phyloP scores from a whole-genome alignment of 1,140 invertebrate species.

The Ladona fulva region DNA sequence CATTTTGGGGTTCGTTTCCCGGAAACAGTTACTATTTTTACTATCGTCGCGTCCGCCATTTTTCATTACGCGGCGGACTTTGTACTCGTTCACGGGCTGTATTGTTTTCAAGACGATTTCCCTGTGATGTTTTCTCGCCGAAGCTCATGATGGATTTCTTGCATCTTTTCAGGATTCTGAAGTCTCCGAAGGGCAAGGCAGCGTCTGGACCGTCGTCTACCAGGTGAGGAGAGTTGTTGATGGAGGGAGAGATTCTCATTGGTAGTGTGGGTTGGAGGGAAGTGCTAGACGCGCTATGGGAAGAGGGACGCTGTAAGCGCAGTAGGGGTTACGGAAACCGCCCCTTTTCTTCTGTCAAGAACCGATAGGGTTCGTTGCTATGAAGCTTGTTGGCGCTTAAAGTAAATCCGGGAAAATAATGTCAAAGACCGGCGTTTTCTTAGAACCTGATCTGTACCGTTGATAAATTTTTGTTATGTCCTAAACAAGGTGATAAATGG shows the following conservation, averaged over 20 bases:
- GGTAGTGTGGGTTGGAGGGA: background rate
- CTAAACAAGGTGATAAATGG: no score
- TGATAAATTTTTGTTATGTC: no score
- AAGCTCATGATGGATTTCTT: background rate
- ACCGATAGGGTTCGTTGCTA: no score
- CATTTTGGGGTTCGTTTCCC: background rate
- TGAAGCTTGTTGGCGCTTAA: no score
- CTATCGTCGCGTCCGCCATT: background rate
- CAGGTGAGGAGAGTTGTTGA: background rate
- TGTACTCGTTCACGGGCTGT: background rate
- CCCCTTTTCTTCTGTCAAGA: no score
- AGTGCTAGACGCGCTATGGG: background rate
- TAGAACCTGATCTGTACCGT: no score
- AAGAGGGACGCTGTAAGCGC: background rate
- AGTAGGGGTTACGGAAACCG: background rate
- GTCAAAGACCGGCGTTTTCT: no score
- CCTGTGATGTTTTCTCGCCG: background rate
- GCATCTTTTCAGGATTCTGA: background rate
- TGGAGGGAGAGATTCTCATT: background rate
- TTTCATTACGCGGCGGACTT: background rate
- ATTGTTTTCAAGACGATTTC: background rate
- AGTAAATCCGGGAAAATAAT: no score
- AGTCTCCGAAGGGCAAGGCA: constrained; percentile 1
- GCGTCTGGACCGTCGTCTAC: background rate
- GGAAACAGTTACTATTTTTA: background rate